A percentile compares a stretch with the other conserved stretches of the same genome.
Conservation (phyloP, 2,888 invertebrate genomes). For the Mesoligia furuncula region DNA sequence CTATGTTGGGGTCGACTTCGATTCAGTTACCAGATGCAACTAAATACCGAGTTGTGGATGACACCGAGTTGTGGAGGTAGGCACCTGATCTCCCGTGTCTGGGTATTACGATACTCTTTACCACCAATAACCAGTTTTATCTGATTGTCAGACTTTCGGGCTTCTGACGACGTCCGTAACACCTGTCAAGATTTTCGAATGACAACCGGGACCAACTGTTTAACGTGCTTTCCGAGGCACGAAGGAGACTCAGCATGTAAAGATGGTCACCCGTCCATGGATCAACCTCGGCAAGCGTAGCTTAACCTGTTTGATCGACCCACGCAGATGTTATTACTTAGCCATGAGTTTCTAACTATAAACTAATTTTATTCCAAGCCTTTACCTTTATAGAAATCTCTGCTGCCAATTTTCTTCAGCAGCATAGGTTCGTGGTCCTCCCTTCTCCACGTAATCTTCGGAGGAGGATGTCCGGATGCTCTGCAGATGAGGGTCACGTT, state of each 20-base stretch:
- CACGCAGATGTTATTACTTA: too few species aligned
- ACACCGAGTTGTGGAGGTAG: neutral
- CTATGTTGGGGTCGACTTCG: neutral
- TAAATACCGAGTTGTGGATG: neutral
- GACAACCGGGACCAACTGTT: neutral
- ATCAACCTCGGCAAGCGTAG: too few species aligned
- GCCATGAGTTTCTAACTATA: neutral
- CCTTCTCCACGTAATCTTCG: conserved; percentile 95
- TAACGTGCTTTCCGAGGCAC: neutral
- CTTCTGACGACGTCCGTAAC: neutral
- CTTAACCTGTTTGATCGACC: too few species aligned
- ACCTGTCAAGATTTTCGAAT: too few species aligned
- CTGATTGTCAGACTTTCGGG: neutral
- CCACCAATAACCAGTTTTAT: too few species aligned
- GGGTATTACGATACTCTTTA: neutral
- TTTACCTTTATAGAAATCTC: conserved; percentile 85
- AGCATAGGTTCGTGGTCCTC: conserved; percentile 93
- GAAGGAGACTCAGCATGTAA: too few species aligned
- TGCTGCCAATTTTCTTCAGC: conserved; percentile 86
- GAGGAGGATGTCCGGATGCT: conserved; percentile 95
- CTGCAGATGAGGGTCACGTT: conserved; percentile 95
- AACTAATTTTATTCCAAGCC: neutral
- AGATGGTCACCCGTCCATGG: too few species aligned
- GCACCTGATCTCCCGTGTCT: neutral
- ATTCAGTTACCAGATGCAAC: neutral